A percentile compares a stretch with the other conserved stretches of the same genome.
These are phyloP conservation scores for Gambusia yucatana DNA, from an alignment of 2,797 vertebrate species.

Conservation along the genomic window DNA sequence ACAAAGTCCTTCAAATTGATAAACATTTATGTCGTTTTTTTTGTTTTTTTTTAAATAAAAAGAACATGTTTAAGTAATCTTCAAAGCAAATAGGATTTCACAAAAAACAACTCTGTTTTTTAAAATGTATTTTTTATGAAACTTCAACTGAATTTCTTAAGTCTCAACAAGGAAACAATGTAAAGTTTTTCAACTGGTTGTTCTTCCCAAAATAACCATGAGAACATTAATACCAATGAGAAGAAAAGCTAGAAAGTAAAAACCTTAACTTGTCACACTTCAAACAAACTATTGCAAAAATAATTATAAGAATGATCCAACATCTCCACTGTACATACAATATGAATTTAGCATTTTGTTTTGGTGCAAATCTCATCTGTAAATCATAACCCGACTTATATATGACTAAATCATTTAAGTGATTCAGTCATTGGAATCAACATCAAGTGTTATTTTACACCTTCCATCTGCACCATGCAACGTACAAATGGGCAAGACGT, in stretches of 20 bases:
- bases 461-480: not conserved
- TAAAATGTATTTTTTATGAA: not conserved
- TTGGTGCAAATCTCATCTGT: constrained; percentile 27
- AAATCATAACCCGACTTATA: not conserved
- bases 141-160: not conserved
- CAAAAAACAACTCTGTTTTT: not conserved
- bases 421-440: not conserved
- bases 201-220: not conserved
- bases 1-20: not conserved
- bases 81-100: not conserved
- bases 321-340: not conserved
- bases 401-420: too few relatives aligned
- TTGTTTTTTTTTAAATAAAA: not conserved
- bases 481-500: not conserved
- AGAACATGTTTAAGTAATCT: not conserved
- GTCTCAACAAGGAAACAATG: not conserved
- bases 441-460: not conserved
- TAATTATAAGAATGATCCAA: not conserved
- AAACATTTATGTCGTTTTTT: not conserved
- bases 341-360: constrained; percentile 3
- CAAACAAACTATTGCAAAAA: not conserved
- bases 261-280: not conserved
- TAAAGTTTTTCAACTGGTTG: not conserved
- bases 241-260: not conserved
- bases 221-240: not conserved